Base-by-base conservation (phyloP, 2,888 invertebrate genomes). In the Heteromyza rotundicornis region DNA sequence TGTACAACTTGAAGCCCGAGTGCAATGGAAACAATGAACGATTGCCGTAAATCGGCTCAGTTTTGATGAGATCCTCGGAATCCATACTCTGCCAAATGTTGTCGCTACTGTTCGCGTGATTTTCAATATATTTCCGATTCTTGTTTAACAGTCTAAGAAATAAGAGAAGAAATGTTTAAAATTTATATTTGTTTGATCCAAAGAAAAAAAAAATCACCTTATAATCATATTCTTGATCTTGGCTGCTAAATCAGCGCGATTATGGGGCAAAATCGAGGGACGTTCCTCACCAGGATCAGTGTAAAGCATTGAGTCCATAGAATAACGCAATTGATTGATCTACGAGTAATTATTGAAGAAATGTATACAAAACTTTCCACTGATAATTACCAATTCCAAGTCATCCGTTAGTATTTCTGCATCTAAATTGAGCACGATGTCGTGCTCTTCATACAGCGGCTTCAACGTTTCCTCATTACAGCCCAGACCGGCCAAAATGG, bases 401-500 rank as follows among this genome's bases (percentile, higher is more conserved):
- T 92, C 92, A 1, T 88, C 86, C 2, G 88, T 85, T 57, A 84
- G 80, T 56, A 95, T 85, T 59, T 90, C 88, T 0, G 89, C 89
- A 80, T 96, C 95, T 77, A 96, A 89, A 57, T 86, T 83, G 8
- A 96, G 80, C 56, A 92, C 89, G 73, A 96, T 86, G 80, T 98
- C 97, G 80, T 96, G 95, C 68, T 94, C 92, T 8, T 90, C 89
- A 81, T 90, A 91, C 58, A 89, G 82, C 0, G 95, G 84, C 52
- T 80, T 72, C 19, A 85, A 85, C 0, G 85, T 87, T 1, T 71
- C 68, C 0, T 84, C 83, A 63, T 89, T 82, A 72, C 84, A 88
- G 27, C 97, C 97, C 10, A 97, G 85, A 0, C 97, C 97, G 82
- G 95, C 94, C 32, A 97, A 84, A 14, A 92, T 89, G 19, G 92